A percentile compares a stretch with the other conserved stretches of the same genome.
Evolutionary conservation across 1,140 invertebrate species (phyloP).

Genomic region (Philaenus spumarius): DNA sequence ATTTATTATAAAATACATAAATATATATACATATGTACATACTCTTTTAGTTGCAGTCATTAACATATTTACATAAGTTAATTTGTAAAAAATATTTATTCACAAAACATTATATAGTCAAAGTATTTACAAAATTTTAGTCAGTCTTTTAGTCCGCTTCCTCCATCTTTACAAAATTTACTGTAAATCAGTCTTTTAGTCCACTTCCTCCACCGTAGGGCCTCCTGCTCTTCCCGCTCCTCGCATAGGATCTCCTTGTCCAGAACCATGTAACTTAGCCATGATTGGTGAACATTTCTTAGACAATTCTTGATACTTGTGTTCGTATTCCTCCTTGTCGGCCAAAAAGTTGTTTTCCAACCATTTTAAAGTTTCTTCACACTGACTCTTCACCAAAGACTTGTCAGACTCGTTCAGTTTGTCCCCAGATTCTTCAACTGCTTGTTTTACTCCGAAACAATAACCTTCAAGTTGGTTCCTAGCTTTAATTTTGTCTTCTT

Average conservation of each 20-base stretch:
- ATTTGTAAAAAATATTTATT: too few species aligned
- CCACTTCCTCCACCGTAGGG: slow-evolving; percentile 62
- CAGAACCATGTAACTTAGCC: slow-evolving; percentile 57
- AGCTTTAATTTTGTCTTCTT: slow-evolving; percentile 75
- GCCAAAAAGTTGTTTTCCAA: slow-evolving; percentile 51
- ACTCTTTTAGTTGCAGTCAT: too few species aligned
- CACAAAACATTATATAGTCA: too few species aligned
- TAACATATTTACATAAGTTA: too few species aligned
- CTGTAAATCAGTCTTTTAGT: too few species aligned
- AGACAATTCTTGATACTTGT: slow-evolving; percentile 65
- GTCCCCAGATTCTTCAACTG: slow-evolving; percentile 36
- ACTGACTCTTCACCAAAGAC: slow-evolving; percentile 38
- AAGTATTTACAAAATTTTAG: background rate
- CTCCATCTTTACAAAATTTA: too few species aligned
- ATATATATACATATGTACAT: too few species aligned
- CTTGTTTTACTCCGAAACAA: slow-evolving; percentile 59
- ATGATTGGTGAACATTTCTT: slow-evolving; percentile 64
- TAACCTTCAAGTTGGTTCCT: slow-evolving; percentile 80
- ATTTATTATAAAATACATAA: too few species aligned
- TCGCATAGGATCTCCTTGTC: slow-evolving; percentile 31
- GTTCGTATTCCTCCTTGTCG: slow-evolving; percentile 68
- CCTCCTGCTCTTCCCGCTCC: slow-evolving; percentile 41
- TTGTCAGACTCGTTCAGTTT: slow-evolving; percentile 38
- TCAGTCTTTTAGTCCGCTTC: too few species aligned
- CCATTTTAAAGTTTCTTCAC: slow-evolving; percentile 45